Evolutionary conservation across 2,888 invertebrate species (phyloP), one percentile per base, ranked within the genome.

Genomic region (Tetramorium bicarinatum): DNA sequence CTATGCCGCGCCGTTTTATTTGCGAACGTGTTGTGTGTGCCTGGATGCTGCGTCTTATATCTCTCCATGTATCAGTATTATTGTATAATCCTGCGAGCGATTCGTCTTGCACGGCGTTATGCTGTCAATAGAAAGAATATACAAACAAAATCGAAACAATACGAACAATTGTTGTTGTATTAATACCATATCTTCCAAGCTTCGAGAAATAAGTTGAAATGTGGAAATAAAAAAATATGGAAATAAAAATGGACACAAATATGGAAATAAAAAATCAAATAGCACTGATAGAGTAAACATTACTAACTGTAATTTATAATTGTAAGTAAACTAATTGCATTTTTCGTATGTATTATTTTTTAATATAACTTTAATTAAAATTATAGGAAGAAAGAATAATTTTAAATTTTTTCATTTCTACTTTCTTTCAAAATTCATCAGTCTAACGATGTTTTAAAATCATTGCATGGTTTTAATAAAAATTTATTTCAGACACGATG

Each of bases 1-100:
- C 13, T 47, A 34, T 49, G 25, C 49, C 69, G 74, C 56, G 25
- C 49, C 69, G 74, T 79, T 84, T 84, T 64, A 41, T 66, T 80
- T 52, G 64, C 75, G 18, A 64, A 7, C 41, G 18, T 21, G 13
- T 64, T 38, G 29, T 34, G 29, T 29, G 2, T 2, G 25, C 56
- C 18, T 47, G 75, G 34, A 75, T 56, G 18, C 41, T 75, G 61
- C 61, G 29, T 44, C 59, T 61, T 75, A 15, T 38, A 38, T 64
- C 49, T 76, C 7, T 25, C 11, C n/a, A 25, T 13, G 38, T 38
- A 76, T 67, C 76, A 3, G 67, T 52, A 54, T 66, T 77, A 76
- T n/a, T n/a, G n/a, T 66, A 77, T 62, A 75, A 75, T 67, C n/a
- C 67, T 52, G 25, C 52, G n/a, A 54, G 25, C 25, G 76, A 67